Evolutionary conservation across 2,888 invertebrate species (phyloP).

Genomic region (Apeira syringaria): DNA sequence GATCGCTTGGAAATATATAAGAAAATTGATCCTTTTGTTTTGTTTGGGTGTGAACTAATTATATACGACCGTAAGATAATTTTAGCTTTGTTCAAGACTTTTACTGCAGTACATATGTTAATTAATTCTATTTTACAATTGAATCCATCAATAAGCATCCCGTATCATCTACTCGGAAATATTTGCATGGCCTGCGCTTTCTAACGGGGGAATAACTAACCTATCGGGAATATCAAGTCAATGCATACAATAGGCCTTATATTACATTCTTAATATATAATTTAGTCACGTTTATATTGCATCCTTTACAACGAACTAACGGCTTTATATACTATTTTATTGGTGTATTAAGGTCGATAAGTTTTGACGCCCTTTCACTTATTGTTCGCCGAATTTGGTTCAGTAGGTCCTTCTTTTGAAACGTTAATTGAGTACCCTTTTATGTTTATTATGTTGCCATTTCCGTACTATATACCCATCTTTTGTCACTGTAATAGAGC

Average conservation of each 20-base stretch:
- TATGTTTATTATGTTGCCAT: slow-evolving; percentile 11
- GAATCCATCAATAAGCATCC: slow-evolving; percentile 12
- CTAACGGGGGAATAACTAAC: slow-evolving; percentile 57
- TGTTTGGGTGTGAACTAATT: too few relatives aligned
- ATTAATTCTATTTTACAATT: slow-evolving; percentile 1
- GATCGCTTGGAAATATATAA: too few relatives aligned
- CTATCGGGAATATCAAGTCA: slow-evolving; percentile 54
- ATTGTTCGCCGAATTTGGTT: slow-evolving; percentile 38
- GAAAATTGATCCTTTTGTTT: too few relatives aligned
- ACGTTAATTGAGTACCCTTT: slow-evolving; percentile 20
- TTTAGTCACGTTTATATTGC: slow-evolving; percentile 59
- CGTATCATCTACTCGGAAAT: slow-evolving; percentile 15
- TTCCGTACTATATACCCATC: not conserved
- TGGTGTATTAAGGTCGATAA: slow-evolving; percentile 47
- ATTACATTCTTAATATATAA: slow-evolving; percentile 37
- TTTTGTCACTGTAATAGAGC: slow-evolving; percentile 18
- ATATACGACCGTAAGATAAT: too few relatives aligned
- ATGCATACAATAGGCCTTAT: slow-evolving; percentile 47
- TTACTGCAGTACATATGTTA: too few relatives aligned
- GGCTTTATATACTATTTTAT: slow-evolving; percentile 51
- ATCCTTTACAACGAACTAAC: slow-evolving; percentile 65
- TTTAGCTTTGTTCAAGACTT: too few relatives aligned
- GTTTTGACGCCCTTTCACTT: slow-evolving; percentile 55
- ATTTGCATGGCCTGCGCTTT: slow-evolving; percentile 45
- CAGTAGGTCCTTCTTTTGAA: slow-evolving; percentile 36